Evolutionary conservation across 2,888 invertebrate genomes (phyloP).

Genomic region (Nemotelus pantherinus): DNA sequence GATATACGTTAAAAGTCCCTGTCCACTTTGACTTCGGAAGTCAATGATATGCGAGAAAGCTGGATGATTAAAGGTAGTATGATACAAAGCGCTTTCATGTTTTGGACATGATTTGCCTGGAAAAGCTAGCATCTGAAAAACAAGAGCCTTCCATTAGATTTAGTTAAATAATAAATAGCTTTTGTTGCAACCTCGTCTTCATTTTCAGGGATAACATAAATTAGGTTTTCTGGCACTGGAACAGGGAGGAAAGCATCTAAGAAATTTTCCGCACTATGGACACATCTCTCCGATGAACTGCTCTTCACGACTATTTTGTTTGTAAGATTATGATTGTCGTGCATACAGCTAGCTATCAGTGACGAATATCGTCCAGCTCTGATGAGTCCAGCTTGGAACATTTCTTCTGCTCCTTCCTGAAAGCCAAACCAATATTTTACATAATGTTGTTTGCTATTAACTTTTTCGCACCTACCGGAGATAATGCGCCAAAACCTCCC

Average conservation of each 20-base stretch:
- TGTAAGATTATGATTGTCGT: neutral
- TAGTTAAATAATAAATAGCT: neutral
- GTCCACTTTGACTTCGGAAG: neutral
- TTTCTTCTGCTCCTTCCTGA: neutral
- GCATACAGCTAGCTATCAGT: neutral
- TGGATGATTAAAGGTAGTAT: neutral
- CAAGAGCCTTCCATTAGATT: neutral
- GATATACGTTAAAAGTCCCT: neutral
- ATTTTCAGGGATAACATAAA: neutral
- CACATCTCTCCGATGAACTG: neutral
- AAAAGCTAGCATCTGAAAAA: conserved; percentile 6
- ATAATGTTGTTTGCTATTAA: neutral
- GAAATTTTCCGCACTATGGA: conserved; percentile 3
- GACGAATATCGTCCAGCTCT: neutral
- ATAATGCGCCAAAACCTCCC: conserved; percentile 3
- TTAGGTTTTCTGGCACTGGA: neutral
- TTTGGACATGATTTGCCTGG: conserved; percentile 12
- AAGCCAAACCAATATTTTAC: neutral
- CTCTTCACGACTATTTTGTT: neutral
- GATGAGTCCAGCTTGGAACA: neutral
- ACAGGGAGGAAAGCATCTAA: neutral
- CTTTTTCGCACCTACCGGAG: neutral
- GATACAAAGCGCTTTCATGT: neutral
- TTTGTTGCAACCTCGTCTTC: neutral
- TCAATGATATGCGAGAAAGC: neutral